Percentiles rank a stretch among this genome's conserved stretches.
Conservation (phyloP, 2,888 invertebrate genomes). For the Sesia apiformis region DNA sequence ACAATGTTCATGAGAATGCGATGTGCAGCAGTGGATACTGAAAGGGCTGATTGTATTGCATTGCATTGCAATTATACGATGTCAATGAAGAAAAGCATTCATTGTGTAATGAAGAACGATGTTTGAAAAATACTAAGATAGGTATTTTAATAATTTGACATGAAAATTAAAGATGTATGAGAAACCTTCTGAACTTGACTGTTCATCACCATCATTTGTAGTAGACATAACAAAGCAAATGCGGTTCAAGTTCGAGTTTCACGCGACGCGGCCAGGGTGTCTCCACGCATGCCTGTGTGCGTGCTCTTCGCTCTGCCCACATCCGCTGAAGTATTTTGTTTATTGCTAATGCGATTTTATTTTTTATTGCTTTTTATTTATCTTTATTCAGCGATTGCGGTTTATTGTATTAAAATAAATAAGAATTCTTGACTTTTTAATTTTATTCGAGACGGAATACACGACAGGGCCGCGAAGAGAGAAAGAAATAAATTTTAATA, state of each 20-base stretch:
- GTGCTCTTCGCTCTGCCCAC: conserved; percentile 61
- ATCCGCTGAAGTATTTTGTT: conserved; percentile 75
- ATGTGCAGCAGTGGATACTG: no score
- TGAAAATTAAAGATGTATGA: no score
- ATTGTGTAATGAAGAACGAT: no score
- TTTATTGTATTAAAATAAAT: conserved; percentile 76
- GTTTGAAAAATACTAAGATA: background rate
- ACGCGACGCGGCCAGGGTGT: background rate
- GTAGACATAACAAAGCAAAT: background rate
- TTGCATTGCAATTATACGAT: no score
- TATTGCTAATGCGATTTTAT: conserved; percentile 75
- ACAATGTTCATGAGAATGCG: no score
- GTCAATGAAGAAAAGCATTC: no score
- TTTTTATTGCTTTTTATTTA: conserved; percentile 75
- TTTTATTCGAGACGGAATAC: conserved; percentile 71
- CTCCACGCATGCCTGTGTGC: conserved; percentile 52
- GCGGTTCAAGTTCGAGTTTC: background rate
- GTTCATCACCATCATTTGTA: no score
- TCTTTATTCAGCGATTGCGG: conserved; percentile 75
- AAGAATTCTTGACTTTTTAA: conserved; percentile 75
- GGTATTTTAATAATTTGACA: no score
- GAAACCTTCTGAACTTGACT: no score
- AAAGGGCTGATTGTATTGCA: no score
- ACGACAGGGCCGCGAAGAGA: conserved; percentile 68
- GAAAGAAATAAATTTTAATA: conserved; percentile 75